Percentiles rank a stretch among this genome's conserved stretches.
Conservation (phyloP, 1,140 invertebrate species). For the Drosophila elegans region DNA sequence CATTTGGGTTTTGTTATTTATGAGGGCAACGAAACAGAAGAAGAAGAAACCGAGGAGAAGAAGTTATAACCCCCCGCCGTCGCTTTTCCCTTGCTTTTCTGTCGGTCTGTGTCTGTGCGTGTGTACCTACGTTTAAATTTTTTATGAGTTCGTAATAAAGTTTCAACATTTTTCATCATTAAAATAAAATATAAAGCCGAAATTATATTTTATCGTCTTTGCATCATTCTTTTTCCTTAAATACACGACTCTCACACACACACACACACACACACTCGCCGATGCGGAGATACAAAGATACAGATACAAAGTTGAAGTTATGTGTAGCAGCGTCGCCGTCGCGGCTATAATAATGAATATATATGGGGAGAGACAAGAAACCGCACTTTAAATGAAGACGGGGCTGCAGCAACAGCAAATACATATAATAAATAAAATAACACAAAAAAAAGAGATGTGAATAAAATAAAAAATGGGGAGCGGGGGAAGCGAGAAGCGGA, state of each 20-base stretch:
- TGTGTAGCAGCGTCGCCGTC: slow-evolving; percentile 69
- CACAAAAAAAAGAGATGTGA: slow-evolving; percentile 56
- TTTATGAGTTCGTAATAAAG: slow-evolving; percentile 84
- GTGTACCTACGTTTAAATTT: slow-evolving; percentile 82
- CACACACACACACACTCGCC: slow-evolving; percentile 52
- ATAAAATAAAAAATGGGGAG: slow-evolving; percentile 51
- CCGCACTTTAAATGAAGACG: slow-evolving; percentile 80
- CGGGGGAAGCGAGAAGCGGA: slow-evolving; percentile 21
- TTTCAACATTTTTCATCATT: slow-evolving; percentile 85
- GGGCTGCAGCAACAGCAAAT: slow-evolving; percentile 47
- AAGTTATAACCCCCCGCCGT: slow-evolving; percentile 26
- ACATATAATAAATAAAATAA: slow-evolving; percentile 82
- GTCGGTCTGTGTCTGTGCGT: slow-evolving; percentile 34
- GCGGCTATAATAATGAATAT: slow-evolving; percentile 82
- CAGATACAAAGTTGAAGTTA: slow-evolving; percentile 83
- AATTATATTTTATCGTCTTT: slow-evolving; percentile 85
- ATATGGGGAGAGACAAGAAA: slow-evolving; percentile 81
- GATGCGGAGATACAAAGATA: slow-evolving; percentile 76
- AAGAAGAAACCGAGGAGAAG: slow-evolving; percentile 35
- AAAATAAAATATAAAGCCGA: slow-evolving; percentile 85
- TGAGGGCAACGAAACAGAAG: slow-evolving; percentile 47
- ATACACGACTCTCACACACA: slow-evolving; percentile 67
- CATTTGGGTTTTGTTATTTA: slow-evolving; percentile 68
- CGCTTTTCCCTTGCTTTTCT: background rate
- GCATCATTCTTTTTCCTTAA: slow-evolving; percentile 82